Conservation (phyloP, 2,113 vertebrate genomes). For the Ahaetulla prasina region DNA sequence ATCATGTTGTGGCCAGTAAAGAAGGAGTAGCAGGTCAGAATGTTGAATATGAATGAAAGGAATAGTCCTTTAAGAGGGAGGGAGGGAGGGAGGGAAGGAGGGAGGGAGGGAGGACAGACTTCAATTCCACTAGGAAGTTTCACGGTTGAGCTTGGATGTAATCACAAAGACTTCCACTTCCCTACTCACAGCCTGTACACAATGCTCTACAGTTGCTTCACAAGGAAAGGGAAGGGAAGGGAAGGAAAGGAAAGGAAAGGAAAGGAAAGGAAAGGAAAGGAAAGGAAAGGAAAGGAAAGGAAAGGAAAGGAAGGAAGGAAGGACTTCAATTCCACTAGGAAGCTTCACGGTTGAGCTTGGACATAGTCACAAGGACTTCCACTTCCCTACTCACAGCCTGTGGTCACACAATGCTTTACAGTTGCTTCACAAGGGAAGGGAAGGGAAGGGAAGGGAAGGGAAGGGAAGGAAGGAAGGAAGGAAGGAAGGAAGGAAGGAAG, state of each 20-base stretch:
- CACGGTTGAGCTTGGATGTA: no score
- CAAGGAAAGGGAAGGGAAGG: no score
- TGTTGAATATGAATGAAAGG: not conserved
- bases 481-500: no score
- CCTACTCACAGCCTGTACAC: not conserved
- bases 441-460: no score
- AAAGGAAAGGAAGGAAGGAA: no score
- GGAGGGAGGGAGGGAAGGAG: not conserved
- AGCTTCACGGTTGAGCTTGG: not conserved
- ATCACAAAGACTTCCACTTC: not conserved
- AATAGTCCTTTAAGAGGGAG: not conserved
- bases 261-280: no score
- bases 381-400: not conserved
- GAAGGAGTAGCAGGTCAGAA: not conserved
- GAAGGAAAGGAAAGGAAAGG: no score
- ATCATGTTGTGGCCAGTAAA: conserved; percentile 22
- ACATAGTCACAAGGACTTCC: not conserved
- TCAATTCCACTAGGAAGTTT: not conserved
- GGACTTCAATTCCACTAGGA: not conserved
- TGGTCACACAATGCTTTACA: no score
- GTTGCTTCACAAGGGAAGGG: not conserved
- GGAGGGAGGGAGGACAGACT: not conserved
- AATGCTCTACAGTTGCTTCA: not conserved
- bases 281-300: no score
- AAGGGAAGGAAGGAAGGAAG: no score